These are phyloP conservation scores for Chalcis sispes DNA, from an alignment of 2,888 invertebrate species.

Conservation along the genomic window DNA sequence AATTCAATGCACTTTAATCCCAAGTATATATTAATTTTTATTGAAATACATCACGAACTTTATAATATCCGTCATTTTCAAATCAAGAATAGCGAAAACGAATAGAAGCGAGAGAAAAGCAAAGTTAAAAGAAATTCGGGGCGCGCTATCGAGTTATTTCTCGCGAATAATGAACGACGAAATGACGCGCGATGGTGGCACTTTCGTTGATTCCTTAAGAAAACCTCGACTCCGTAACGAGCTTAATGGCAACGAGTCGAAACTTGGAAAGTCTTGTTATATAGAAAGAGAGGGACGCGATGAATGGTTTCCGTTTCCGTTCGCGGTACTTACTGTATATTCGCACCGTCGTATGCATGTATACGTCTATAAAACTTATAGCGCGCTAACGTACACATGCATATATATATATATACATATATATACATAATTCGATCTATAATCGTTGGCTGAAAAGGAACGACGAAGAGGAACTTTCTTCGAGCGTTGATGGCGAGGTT, in stretches of 20 bases:
- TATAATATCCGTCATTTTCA: too few species aligned
- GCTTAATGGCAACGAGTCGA: constrained; percentile 48
- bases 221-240: constrained; percentile 46
- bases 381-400: constrained; percentile 27
- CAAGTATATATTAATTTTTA: too few species aligned
- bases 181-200: constrained; percentile 39
- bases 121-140: background rate
- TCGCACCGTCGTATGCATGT: background rate
- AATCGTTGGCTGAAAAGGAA: constrained; percentile 39
- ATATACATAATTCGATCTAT: constrained; percentile 49
- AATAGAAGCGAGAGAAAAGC: too few species aligned
- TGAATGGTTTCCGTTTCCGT: constrained; percentile 57
- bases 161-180: constrained; percentile 35
- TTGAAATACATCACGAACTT: too few species aligned
- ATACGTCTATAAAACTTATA: too few species aligned
- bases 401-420: too few species aligned
- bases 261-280: constrained; percentile 38
- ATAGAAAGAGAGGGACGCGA: constrained; percentile 29
- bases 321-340: constrained; percentile 9
- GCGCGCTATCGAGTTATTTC: constrained; percentile 19
- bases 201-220: constrained; percentile 52
- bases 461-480: constrained; percentile 36
- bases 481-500: constrained; percentile 5
- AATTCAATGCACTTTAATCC: too few species aligned
- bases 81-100: too few species aligned